Base-by-base conservation (phyloP, 2,113 vertebrate genomes). In the Salvelinus sp. region DNA sequence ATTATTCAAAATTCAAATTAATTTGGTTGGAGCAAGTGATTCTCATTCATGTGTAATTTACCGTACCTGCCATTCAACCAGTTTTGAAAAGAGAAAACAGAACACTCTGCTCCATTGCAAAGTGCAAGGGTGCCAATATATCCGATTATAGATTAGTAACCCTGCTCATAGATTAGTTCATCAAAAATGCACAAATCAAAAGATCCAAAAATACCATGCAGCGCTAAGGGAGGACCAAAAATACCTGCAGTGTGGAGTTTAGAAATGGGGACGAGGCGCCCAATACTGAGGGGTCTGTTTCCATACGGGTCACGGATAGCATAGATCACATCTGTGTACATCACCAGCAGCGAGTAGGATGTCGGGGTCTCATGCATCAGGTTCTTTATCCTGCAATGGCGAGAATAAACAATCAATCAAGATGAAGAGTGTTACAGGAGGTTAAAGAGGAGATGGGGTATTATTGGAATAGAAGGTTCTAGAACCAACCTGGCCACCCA, bases 301-400 rank as follows among this genome's bases (percentile, higher is more conserved):
- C 98, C 98, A 25, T 98, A 99, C 0, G 97, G 98, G 87, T 99
- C 98, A 28, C 98, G 93, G 69, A 99, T 95, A 1, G 96, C 97
- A 22, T 98, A 98, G 85, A 99, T 94, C 0, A 97, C 96, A 65
- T 98, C 97, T 91, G 95, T 96, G 89, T 95, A 94, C 97, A 99
- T 97, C 79, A 99, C 92, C 80, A 99, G 89, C 79, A 99, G 86
- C 0, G 98, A 99, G 87, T 99, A 99, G 0, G 97, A 96, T 3
- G 96, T 96, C 0, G 96, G 96, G 0, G 98, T 97, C 93, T 97
- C 96, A 2, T 91, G 95, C 98, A 99, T 99, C 85, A 99, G 84
- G 76, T 99, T 99, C 88, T 96, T 97, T 79, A 99, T 98, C 83
- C 98, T 99, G 84, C 25, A 92, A 90, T 0, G 74, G 79, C 81